A percentile compares a stretch with the other conserved stretches of the same genome.
phyloP scores from a whole-genome alignment of 2,797 vertebrate genomes.

The Lagocephalus sceleratus region DNA sequence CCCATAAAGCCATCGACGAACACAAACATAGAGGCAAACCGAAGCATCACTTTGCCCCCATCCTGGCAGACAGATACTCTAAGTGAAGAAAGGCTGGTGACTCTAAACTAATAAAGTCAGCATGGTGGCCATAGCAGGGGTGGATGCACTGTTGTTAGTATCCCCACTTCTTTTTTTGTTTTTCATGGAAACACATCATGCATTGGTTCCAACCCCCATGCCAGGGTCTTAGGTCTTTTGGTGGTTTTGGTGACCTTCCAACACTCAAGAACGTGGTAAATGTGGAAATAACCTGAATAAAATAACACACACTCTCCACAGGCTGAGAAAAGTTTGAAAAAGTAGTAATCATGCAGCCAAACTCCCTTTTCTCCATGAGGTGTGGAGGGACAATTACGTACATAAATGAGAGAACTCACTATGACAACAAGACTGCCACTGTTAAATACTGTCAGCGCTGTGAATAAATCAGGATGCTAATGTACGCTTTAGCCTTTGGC shows the following conservation, averaged over 20 bases:
- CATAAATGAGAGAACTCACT: constrained; percentile 16
- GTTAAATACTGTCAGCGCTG: constrained; percentile 41
- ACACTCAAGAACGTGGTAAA: constrained; percentile 51
- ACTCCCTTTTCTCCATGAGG: constrained; percentile 24
- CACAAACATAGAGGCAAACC: constrained; percentile 28
- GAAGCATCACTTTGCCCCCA: constrained; percentile 39
- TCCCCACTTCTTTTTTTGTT: constrained; percentile 44
- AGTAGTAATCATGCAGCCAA: constrained; percentile 38
- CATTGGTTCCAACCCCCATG: constrained; percentile 36
- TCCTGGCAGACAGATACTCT: constrained; percentile 46
- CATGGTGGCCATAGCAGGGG: constrained; percentile 59
- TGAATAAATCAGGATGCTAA: constrained; percentile 42
- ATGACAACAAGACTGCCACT: constrained; percentile 27
- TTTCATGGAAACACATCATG: constrained; percentile 36
- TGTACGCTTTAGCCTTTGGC: constrained; percentile 44
- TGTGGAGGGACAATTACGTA: constrained; percentile 19
- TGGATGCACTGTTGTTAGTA: constrained; percentile 52
- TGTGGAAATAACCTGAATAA: constrained; percentile 54
- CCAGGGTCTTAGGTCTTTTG: constrained; percentile 17
- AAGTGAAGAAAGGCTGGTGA: constrained; percentile 48
- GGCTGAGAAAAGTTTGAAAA: constrained; percentile 37
- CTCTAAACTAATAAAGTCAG: constrained; percentile 71
- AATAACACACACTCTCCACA: constrained; percentile 28
- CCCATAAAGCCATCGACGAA: constrained; percentile 9
- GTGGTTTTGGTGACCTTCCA: constrained; percentile 56